Conservation (phyloP, 2,888 invertebrate species). For the Nebria brevicollis region DNA sequence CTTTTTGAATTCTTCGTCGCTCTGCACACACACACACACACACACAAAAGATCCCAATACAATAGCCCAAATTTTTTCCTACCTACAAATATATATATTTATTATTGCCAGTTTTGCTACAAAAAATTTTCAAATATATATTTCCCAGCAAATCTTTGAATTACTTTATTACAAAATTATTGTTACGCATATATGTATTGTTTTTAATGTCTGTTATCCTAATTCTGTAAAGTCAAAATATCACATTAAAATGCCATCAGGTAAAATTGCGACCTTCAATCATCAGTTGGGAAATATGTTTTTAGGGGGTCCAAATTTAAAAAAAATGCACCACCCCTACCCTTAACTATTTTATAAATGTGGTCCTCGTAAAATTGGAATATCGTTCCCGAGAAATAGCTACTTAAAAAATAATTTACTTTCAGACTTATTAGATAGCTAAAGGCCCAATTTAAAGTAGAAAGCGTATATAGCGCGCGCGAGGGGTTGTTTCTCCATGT, state of each 20-base stretch:
- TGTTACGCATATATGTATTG: too few relatives aligned
- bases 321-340: too few relatives aligned
- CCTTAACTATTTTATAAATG: background rate
- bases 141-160: too few relatives aligned
- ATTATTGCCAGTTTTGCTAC: too few relatives aligned
- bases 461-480: background rate
- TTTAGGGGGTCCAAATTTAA: too few relatives aligned
- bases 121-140: too few relatives aligned
- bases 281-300: too few relatives aligned
- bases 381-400: background rate
- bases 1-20: slow-evolving; percentile 14
- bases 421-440: background rate
- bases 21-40: background rate
- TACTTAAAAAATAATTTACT: background rate
- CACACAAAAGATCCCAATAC: background rate
- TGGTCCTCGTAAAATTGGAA: background rate
- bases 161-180: too few relatives aligned
- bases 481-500: slow-evolving; percentile 1
- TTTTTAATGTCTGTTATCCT: too few relatives aligned
- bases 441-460: background rate
- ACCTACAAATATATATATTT: background rate
- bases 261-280: too few relatives aligned
- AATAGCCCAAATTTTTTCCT: background rate
- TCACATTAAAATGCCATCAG: too few relatives aligned
- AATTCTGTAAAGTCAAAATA: too few relatives aligned